Evolutionary conservation across 2,113 vertebrate genomes (phyloP), one percentile per base, ranked within the genome.

Genomic region (Bubalus kerabau): DNA sequence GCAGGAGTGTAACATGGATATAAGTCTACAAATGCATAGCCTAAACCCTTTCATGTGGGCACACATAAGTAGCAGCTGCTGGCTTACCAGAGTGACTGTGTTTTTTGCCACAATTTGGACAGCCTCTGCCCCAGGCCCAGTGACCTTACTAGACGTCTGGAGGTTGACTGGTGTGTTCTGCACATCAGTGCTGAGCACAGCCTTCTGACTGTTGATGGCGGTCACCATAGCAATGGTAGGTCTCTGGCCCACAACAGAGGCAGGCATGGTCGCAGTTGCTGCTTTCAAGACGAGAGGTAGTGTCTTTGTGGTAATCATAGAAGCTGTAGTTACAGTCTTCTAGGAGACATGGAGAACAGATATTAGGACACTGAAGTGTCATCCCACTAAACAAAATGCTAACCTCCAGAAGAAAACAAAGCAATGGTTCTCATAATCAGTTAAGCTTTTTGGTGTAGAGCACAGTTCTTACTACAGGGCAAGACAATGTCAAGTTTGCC

Each of bases 201-300:
- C 99, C 99, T 99, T 99, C 98, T 99, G 99, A 97, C 98, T 99
- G 99, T 99, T 99, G 98, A 99, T 99, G 98, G 99, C 99, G 98
- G 99, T 99, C 98, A 99, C 99, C 99, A 99, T 99, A 97, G 99
- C 99, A 97, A 99, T 99, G 54, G 99, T 99, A 98, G 99, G 99
- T 99, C 99, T 99, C 98, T 99, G 99, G 91, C 99, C 99, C 99
- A 99, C 99, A 98, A 99, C 99, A 97, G 99, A 99, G 98, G 99
- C 99, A 94, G 99, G 99, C 98, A 99, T 99, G 98, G 99, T 98
- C 94, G 99, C 99, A 98, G 99, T 99, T 98, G 99, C 99, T 98
- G 99, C 99, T 99, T 99, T 99, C 98, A 99, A 99, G 99, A 99
- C 99, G 98, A 99, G 99, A 99, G 99, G 99, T 99, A 99, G 99